A percentile compares a stretch with the other conserved stretches of the same genome.
These are phyloP conservation scores for Tetragonula carbonaria DNA, from an alignment of 2,888 invertebrate species.

Conservation along the genomic window DNA sequence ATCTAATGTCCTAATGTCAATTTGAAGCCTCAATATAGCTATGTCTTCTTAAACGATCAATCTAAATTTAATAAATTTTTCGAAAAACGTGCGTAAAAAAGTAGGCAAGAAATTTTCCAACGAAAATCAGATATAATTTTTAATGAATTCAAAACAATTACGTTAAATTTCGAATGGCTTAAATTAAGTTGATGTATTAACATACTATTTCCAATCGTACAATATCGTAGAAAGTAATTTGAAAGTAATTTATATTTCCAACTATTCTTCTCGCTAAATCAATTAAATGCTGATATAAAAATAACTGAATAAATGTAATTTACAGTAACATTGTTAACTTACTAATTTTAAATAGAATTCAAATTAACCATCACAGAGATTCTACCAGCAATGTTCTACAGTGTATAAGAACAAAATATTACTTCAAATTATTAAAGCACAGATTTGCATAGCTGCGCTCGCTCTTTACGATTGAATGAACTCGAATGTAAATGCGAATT, in stretches of 20 bases:
- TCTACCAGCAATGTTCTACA: neutral
- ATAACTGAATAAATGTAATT: neutral
- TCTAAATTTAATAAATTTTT: neutral
- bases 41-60: neutral
- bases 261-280: neutral
- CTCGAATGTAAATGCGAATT: neutral
- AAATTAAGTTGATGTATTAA: too few species aligned
- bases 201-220: too few species aligned
- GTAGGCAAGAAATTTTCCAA: neutral
- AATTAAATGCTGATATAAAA: neutral
- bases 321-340: neutral
- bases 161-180: neutral
- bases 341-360: neutral
- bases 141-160: too few species aligned
- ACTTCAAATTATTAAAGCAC: neutral
- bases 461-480: neutral
- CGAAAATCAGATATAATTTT: neutral
- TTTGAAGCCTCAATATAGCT: neutral
- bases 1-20: neutral
- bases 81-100: neutral
- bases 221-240: neutral
- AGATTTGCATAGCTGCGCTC: neutral
- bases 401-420: neutral
- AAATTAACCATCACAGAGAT: too few species aligned
- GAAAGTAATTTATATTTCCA: neutral